Base-by-base conservation (phyloP, 2,888 invertebrate genomes). In the Apomyelois bistriatella region DNA sequence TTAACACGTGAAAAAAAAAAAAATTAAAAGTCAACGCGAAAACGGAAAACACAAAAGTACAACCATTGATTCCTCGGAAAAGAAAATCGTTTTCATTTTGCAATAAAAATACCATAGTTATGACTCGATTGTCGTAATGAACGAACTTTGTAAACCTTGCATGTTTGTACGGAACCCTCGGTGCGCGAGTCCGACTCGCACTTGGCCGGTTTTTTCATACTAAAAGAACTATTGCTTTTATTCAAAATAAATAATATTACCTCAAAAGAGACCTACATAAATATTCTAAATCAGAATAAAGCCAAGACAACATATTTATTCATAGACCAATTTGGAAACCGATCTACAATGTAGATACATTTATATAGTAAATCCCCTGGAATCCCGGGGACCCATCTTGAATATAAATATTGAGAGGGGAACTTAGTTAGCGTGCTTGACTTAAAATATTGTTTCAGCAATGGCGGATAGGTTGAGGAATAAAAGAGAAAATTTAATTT, bases 371-470 rank as follows among this genome's bases (percentile, higher is more conserved):
- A 58, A 53, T 47, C 55, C 41, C 40, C 42, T 41, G n/a, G 49
- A 56, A 58, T 53, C 55, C 53, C 43, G 47, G 55, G n/a, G 30
- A 13, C 52, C 43, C 49, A 16, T 51, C 17, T 42, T 52, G 48
- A 41, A 56, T 51, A 60, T 62, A 58, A 60, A 60, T 60, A 62
- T 62, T 62, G 58, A 53, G 38, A 36, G 12, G 22, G 42, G 12
- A 28, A 43, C 43, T 43, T 43, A 30, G 43, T 30, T 13, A 15
- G 30, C 38, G 13, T 9, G 41, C 13, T 30, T 13, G 13, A 28
- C 28, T 30, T 43, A 43, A 30, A 30, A 43, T 30, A 43, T 43
- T 30, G 13, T 30, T 43, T 30, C 17, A 17, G 41, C n/a, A n/a
- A 9, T 1, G 36, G n/a, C 3, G n/a, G 36, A n/a, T n/a, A n/a